Percentiles rank a stretch among this genome's conserved stretches.
Conservation (phyloP, 1,140 invertebrate genomes). For the Lethrus apterus region DNA sequence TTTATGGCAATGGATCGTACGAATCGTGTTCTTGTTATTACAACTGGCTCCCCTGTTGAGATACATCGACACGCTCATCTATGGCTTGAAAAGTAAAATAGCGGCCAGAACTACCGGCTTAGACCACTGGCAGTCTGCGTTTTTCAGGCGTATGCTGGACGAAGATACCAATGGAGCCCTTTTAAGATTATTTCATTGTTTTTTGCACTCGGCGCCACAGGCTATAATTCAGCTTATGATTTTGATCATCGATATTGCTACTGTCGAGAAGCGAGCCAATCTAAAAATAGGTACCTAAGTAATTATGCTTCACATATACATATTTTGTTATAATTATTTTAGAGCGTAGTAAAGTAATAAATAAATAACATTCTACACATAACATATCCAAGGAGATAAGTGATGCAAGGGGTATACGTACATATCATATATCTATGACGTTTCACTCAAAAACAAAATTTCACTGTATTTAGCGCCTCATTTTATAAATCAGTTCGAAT, state of each 20-base stretch:
- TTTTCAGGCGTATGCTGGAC: conserved; percentile 46
- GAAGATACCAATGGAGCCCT: conserved; percentile 52
- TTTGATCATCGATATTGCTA: conserved; percentile 6
- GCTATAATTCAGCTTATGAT: conserved; percentile 39
- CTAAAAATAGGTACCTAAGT: conserved; percentile 6
- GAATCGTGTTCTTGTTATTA: conserved; percentile 42
- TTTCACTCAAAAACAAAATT: too few species aligned
- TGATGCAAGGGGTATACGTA: background rate
- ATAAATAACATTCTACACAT: background rate
- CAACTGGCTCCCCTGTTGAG: conserved; percentile 43
- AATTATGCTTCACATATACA: background rate
- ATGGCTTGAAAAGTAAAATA: conserved; percentile 44
- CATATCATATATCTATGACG: too few species aligned
- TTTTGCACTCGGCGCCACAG: conserved; percentile 49
- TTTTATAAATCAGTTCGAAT: too few species aligned
- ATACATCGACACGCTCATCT: conserved; percentile 41
- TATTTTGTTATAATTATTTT: background rate
- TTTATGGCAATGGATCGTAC: conserved; percentile 40
- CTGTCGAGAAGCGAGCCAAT: conserved; percentile 3
- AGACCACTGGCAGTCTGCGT: conserved; percentile 34
- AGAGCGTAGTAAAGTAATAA: background rate
- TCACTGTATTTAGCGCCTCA: too few species aligned
- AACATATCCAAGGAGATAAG: background rate
- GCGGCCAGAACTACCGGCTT: conserved; percentile 34
- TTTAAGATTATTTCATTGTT: conserved; percentile 57